Conservation (phyloP, 2,113 vertebrate species). For the Mormyrus lacerda region DNA sequence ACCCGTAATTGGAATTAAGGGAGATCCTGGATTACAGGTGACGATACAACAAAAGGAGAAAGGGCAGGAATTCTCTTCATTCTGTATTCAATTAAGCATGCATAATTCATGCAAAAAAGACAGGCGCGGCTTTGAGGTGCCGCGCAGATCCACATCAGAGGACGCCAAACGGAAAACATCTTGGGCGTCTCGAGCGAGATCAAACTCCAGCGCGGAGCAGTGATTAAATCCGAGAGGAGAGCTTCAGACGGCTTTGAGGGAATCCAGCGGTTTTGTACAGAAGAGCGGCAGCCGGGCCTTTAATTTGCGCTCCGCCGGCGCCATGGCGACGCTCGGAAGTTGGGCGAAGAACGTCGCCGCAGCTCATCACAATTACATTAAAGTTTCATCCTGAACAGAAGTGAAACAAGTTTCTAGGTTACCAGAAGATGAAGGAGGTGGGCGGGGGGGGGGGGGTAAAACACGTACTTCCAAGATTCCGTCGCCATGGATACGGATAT, state of each 20-base stretch:
- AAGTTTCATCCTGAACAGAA: slow-evolving; percentile 25
- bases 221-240: slow-evolving; percentile 4
- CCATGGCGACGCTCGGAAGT: slow-evolving; percentile 7
- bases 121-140: background rate
- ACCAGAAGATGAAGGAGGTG: slow-evolving; percentile 27
- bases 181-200: background rate
- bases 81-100: background rate
- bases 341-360: background rate
- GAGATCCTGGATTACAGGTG: background rate
- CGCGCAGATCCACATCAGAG: background rate
- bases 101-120: background rate
- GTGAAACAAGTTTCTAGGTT: slow-evolving; percentile 35
- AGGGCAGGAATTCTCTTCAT: background rate
- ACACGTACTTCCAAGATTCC: slow-evolving; percentile 14
- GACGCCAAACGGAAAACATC: background rate
- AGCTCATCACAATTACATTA: slow-evolving; percentile 13
- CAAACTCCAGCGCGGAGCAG: background rate
- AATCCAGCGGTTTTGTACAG: background rate
- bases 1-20: background rate
- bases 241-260: background rate
- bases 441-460: slow-evolving; percentile 22
- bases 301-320: slow-evolving; percentile 23
- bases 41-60: background rate
- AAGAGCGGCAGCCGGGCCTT: slow-evolving; percentile 20
- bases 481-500: slow-evolving; percentile 25